Evolutionary conservation across 1,140 invertebrate species (phyloP), one percentile per base, ranked within the genome.

Genomic region (Pararge aegeria): DNA sequence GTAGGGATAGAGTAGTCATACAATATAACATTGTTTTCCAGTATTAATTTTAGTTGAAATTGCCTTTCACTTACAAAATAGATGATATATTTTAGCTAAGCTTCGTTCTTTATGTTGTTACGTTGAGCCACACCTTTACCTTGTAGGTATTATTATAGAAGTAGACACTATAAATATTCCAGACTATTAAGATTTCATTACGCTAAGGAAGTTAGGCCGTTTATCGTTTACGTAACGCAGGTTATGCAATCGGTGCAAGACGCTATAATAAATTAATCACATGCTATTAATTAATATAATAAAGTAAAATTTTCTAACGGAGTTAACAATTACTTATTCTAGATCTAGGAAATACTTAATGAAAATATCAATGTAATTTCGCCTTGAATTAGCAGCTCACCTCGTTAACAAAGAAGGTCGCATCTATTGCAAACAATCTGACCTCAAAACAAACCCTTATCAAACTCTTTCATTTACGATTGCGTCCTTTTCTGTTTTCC

Each of bases 391-490:
- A 78, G 67, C 73, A 61, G 75, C 68, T 86, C 68, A 80, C 82
- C 84, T 87, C 78, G 80, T 61, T 50, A 71, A 66, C 51, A 59
- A 74, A 70, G 81, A 83, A 88, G 82, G 82, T 73, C 78, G 65
- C 72, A 78, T 83, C 77, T 85, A 83, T 83, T 78, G 69, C 75
- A 73, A 68, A 61, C 61, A 72, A 62, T 65, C 55, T 69, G 42
- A 70, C 70, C 71, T 77, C 74, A 70, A 67, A 60, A 73, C 68
- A 67, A 62, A 70, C 66, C 63, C 72, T 78, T 79, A 80, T 78
- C 70, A 68, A 68, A 67, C 71, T 68, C 53, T 54, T 60, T 61
- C 51, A 68, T 65, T 66, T 57, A 48, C 56, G 52, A 55, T 60
- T 67, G 29, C 50, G 18, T 24, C 54, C n/a, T n/a, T n/a, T 24